A percentile compares a stretch with the other conserved stretches of the same genome.
These are phyloP conservation scores for Drosophila ambigua DNA, from an alignment of 1,140 invertebrate genomes.

Conservation along the genomic window DNA sequence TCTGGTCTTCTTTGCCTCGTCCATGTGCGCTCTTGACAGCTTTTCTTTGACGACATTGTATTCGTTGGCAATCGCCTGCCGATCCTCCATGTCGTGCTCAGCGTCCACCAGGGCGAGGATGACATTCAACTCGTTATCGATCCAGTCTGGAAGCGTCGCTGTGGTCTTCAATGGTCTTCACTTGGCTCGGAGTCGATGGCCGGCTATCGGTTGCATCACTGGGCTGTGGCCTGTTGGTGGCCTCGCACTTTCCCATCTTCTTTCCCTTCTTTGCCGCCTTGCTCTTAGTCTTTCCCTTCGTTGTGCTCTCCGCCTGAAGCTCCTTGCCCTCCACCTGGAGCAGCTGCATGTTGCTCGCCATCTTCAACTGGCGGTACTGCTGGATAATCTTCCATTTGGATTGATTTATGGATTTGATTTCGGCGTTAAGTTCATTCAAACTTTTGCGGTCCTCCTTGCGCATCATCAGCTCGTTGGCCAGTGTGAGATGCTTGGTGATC, in stretches of 20 bases:
- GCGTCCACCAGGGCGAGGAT: slow-evolving; percentile 90
- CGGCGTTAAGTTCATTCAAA: slow-evolving; percentile 89
- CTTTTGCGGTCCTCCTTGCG: slow-evolving; percentile 93
- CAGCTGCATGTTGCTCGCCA: slow-evolving; percentile 91
- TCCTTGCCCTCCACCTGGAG: slow-evolving; percentile 91
- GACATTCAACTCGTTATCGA: slow-evolving; percentile 90
- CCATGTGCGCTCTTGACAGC: no score
- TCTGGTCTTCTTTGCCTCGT: no score
- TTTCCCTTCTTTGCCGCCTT: slow-evolving; percentile 89
- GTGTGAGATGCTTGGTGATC: slow-evolving; percentile 90
- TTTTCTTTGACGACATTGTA: no score
- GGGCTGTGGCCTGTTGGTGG: slow-evolving; percentile 88
- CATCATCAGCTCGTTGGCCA: slow-evolving; percentile 90
- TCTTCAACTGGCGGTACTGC: slow-evolving; percentile 91
- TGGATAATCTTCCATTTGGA: slow-evolving; percentile 93
- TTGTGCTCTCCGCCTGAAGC: slow-evolving; percentile 91
- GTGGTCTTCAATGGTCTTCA: slow-evolving; percentile 80
- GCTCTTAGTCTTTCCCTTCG: slow-evolving; percentile 89
- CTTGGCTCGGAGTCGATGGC: slow-evolving; percentile 84
- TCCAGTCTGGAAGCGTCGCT: slow-evolving; percentile 70
- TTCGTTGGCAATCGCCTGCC: slow-evolving; percentile 84
- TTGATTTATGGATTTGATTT: slow-evolving; percentile 92
- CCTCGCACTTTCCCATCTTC: slow-evolving; percentile 94
- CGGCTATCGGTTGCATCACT: slow-evolving; percentile 87
- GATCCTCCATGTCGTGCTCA: slow-evolving; percentile 90